Evolutionary conservation across 2,888 invertebrate species (phyloP), one percentile per base, ranked within the genome.

Genomic region (Helleia helle): DNA sequence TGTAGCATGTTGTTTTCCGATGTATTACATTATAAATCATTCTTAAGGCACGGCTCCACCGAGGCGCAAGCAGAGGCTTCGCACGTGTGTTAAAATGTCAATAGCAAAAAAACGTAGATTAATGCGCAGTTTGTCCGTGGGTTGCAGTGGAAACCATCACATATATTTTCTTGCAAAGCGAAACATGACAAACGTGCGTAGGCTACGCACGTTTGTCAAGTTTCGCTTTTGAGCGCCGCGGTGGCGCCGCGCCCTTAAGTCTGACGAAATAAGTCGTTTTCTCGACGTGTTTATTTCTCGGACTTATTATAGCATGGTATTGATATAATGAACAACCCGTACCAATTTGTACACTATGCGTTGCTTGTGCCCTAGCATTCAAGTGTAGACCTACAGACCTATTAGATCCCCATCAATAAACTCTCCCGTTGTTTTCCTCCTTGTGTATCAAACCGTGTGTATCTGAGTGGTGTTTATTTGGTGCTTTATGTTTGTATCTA

Each of bases 321-420:
- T 22, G 18, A 18, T 22, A 22, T 18, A 9, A 1, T 9, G 12
- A 17, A 11, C 2, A 22, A 18, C 22, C 25, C 30, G 12, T 29
- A 47, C 56, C 38, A 58, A 52, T 52, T 57, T 71, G 60, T 49
- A 58, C 67, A 71, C 62, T 69, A 71, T 72, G 70, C 74, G 77
- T 75, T 74, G 79, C 76, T 71, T 76, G 73, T 57, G 63, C 62
- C 67, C 65, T 74, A 69, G 70, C 56, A 58, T 58, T 70, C 77
- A 76, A 80, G 80, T 73, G 74, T 84, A 81, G 81, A 81, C 54
- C 48, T 62, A 52, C 62, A 62, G 64, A 62, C 61, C 60, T 62
- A 52, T 52, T 60, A 51, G 49, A 55, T 48, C 42, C 41, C 47
- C 47, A 11, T 48, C 40, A 48, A 22, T 22, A 22, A 7, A 2